Base-by-base conservation (phyloP, 1,140 invertebrate species). In the Sitophilus oryzae region DNA sequence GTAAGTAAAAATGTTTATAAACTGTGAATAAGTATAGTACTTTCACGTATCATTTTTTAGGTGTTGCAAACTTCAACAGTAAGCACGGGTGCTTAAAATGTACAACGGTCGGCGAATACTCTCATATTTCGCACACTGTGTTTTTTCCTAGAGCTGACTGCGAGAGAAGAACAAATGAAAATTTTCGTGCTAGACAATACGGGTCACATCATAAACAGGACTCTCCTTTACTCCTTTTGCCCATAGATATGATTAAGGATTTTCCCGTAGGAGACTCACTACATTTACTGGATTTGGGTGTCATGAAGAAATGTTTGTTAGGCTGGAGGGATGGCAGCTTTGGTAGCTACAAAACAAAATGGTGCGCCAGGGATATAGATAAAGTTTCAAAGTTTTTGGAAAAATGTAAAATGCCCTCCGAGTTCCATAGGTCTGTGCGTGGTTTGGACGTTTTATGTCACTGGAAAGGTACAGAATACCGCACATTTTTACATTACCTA, bases 381-480 rank as follows among this genome's bases (percentile, higher is more conserved):
- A 22, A 1, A 47, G 40, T 61, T 11, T 42, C 40, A 15, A 52
- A 2, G 1, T 54, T 55, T 55, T 47, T 54, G 36, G 1, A 16
- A 20, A 36, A 58, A 1, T 58, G 49, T 20, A 53, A 58, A 58
- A 53, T 60, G 52, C 61, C 61, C 2, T 30, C 19, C 9, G 65
- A 65, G 56, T 55, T 66, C 10, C 57, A 66, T 45, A 43, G 65
- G 36, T 10, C 58, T 36, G 54, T 65, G 1, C 23, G 63, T 40
- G 52, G 56, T 3, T 23, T 62, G 9, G 63, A 65, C 41, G 21
- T 30, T 19, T 22, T 66, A 8, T 10, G 37, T 16, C 44, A 52
- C 40, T 66, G 63, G 62, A 66, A 66, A 43, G 64, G 36, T 22
- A 25, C 37, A 0, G 60, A 66, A 59, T 65, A 56, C 48, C 48